Base-by-base conservation (phyloP, 2,888 invertebrate species). In the Philopedon plagiatum region DNA sequence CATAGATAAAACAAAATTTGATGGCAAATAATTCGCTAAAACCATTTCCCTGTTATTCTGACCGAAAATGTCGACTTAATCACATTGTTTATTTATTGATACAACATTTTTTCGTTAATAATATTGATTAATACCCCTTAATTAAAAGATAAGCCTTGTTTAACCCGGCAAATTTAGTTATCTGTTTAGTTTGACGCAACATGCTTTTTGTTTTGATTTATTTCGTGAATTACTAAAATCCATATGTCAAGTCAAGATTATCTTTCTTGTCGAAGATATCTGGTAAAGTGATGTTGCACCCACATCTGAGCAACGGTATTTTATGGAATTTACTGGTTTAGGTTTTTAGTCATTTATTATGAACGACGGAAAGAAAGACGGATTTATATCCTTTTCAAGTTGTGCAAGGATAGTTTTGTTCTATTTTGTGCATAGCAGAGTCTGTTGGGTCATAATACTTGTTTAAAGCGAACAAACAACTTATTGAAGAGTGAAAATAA, bases 261-360 rank as follows among this genome's bases (percentile, higher is more conserved):
- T 60, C 60, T 60, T 51, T 67, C 26, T 37, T 37, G 49, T 61
- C 19, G 60, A 67, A 56, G 46, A 46, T 67, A 60, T 60, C 58
- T 49, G 18, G 44, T 58, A 37, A 58, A 46, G 58, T 60, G 21
- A 21, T 51, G 19, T 21, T 49, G 58, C 66, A 67, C 66, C 66
- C 67, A 67, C 67, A 60, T 34, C 49, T 60, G 13, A 60, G 15
- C 46, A 67, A 60, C 67, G 60, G 60, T 67, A 67, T 34, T 51
- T 60, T 60, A 39, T 51, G 60, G 60, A 60, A 61, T 60, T 49
- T 29, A 66, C 51, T 29, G 51, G 29, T 18, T 54, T 54, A n/a
- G 15, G 13, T 13, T 54, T 54, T 29, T 29, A 54, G 29, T 54
- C 15, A 29, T 54, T 29, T 54, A 29, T 54, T 54, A 29, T n/a